A percentile compares a stretch with the other conserved stretches of the same genome.
Conservation (phyloP, 2,888 invertebrate species). For the Osedax frankpressi region DNA sequence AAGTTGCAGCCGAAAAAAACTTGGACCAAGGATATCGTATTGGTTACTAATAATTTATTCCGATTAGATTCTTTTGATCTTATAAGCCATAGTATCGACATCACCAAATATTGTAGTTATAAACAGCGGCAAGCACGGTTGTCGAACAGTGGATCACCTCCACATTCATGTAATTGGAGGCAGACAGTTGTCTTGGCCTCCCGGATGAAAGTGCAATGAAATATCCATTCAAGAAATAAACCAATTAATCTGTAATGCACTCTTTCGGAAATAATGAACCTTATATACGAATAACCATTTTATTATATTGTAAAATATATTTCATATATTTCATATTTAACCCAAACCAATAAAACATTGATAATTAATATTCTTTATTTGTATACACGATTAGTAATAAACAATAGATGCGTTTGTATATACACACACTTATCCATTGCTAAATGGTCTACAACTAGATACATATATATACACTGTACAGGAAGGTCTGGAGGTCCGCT, state of each 20-base stretch:
- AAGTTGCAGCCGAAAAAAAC: not conserved
- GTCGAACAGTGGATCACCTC: not conserved
- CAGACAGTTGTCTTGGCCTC: not conserved
- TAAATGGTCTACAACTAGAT: not conserved
- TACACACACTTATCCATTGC: not conserved
- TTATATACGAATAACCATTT: no score
- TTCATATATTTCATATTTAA: no score
- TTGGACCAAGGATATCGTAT: not conserved
- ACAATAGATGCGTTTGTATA: not conserved
- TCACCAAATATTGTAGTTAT: no score
- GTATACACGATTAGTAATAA: not conserved
- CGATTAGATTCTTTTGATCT: no score
- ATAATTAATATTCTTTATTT: not conserved
- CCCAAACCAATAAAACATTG: not conserved
- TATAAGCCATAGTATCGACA: no score
- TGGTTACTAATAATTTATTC: not conserved
- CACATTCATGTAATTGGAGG: not conserved
- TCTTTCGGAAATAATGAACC: no score
- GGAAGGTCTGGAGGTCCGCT: no score
- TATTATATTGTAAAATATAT: no score
- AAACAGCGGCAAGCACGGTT: not conserved
- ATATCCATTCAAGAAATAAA: no score
- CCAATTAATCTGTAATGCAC: no score
- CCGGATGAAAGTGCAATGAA: no score
- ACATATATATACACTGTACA: conserved; percentile 26